Conservation (phyloP, 2,797 vertebrate genomes). For the Jordanella pulchra region DNA sequence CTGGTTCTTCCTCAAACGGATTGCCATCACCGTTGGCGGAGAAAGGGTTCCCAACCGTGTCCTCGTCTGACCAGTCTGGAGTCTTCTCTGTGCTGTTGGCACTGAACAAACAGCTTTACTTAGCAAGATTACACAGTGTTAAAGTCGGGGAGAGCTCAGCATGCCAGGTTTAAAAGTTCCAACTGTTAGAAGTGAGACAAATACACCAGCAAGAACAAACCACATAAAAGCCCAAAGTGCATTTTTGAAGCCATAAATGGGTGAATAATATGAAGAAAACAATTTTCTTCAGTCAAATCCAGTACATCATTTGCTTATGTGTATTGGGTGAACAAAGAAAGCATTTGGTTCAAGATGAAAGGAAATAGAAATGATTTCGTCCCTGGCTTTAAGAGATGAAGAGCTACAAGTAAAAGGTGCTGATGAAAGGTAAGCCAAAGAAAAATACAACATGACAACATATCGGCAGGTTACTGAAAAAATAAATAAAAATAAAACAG, state of each 20-base stretch:
- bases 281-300: conserved; percentile 11
- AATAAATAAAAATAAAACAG: no score
- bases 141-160: conserved; percentile 27
- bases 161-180: conserved; percentile 43
- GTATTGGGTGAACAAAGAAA: conserved; percentile 26
- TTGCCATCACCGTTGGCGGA: conserved; percentile 90
- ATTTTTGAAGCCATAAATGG: conserved; percentile 17
- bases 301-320: conserved; percentile 41
- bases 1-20: conserved; percentile 90
- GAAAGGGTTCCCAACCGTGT: conserved; percentile 88
- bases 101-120: conserved; percentile 69
- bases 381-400: conserved; percentile 32
- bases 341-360: conserved; percentile 35
- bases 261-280: conserved; percentile 32
- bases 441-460: conserved; percentile 21
- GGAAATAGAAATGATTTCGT: conserved; percentile 17
- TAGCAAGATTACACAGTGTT: not conserved
- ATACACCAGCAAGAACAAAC: conserved; percentile 29
- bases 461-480: conserved; percentile 14
- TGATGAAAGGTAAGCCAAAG: conserved; percentile 21
- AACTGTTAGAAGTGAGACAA: conserved; percentile 29
- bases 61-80: conserved; percentile 93
- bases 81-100: conserved; percentile 89
- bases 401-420: conserved; percentile 18
- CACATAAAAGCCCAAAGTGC: conserved; percentile 34